These are phyloP conservation scores for Larimichthys crocea DNA, from an alignment of 2,113 vertebrate genomes.

Conservation along the genomic window DNA sequence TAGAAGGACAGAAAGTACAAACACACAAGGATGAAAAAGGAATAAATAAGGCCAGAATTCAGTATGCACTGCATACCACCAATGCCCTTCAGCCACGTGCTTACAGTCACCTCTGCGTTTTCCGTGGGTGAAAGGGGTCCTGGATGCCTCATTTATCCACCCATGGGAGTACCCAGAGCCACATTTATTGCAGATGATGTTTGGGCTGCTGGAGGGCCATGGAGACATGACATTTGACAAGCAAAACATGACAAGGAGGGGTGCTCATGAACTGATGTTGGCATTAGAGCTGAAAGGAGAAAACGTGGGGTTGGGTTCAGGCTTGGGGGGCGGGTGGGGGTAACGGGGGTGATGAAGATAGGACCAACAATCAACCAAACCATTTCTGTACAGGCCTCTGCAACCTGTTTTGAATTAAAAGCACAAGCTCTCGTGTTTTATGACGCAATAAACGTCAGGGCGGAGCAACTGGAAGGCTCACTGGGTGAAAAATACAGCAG, in stretches of 20 bases:
- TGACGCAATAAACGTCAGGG: conserved; percentile 48
- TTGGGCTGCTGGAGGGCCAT: background rate
- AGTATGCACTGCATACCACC: background rate
- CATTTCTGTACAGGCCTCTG: background rate
- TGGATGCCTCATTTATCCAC: conserved; percentile 1
- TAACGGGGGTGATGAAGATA: background rate
- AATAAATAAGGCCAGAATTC: conserved; percentile 4
- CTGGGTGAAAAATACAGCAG: conserved; percentile 35
- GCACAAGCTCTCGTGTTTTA: conserved; percentile 58
- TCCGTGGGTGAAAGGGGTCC: background rate
- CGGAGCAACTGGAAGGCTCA: conserved; percentile 27
- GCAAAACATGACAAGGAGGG: conserved; percentile 42
- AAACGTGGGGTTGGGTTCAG: background rate
- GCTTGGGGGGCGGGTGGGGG: background rate
- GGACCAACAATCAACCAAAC: conserved; percentile 21
- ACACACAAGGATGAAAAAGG: background rate
- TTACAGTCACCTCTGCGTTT: conserved; percentile 36
- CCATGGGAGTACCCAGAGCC: conserved; percentile 21
- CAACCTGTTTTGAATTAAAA: conserved; percentile 51
- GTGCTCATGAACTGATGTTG: background rate
- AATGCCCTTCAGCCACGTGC: conserved; percentile 19
- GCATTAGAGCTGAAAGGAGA: conserved; percentile 14
- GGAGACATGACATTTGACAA: conserved; percentile 40
- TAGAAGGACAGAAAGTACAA: background rate
- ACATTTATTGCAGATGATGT: conserved; percentile 54